Evolutionary conservation across 2,113 vertebrate genomes (phyloP).

Genomic region (Myotis lucifugus): DNA sequence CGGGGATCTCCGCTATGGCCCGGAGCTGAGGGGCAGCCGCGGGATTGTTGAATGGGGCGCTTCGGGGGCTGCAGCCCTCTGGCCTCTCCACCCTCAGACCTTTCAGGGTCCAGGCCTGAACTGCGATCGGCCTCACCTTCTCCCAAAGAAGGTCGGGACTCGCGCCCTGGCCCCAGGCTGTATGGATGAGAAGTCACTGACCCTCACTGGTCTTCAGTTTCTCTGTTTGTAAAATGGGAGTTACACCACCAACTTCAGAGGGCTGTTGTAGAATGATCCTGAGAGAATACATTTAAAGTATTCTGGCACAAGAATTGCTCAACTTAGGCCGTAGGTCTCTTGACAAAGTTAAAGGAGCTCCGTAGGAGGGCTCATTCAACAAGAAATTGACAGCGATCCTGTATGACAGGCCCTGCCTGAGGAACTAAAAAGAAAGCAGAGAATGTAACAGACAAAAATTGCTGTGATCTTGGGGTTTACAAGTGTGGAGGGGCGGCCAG

Average conservation of each 20-base stretch:
- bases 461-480: background rate
- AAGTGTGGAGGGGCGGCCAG: accelerated
- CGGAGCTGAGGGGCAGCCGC: background rate
- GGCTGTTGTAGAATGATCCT: background rate
- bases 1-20: no score
- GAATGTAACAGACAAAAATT: background rate
- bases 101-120: background rate
- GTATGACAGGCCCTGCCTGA: background rate
- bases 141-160: background rate
- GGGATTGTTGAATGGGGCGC: background rate
- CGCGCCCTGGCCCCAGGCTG: background rate
- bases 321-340: background rate
- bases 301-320: background rate
- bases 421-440: background rate
- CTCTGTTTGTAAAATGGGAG: background rate
- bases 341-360: background rate
- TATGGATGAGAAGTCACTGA: background rate
- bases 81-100: background rate
- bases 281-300: background rate
- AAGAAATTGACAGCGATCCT: background rate
- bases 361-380: background rate
- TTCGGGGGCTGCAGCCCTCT: background rate
- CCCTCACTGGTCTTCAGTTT: background rate
- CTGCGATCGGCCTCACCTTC: background rate
- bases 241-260: background rate